phyloP scores from a whole-genome alignment of 2,113 vertebrate genomes.

The Sylvicapra grimmia region DNA sequence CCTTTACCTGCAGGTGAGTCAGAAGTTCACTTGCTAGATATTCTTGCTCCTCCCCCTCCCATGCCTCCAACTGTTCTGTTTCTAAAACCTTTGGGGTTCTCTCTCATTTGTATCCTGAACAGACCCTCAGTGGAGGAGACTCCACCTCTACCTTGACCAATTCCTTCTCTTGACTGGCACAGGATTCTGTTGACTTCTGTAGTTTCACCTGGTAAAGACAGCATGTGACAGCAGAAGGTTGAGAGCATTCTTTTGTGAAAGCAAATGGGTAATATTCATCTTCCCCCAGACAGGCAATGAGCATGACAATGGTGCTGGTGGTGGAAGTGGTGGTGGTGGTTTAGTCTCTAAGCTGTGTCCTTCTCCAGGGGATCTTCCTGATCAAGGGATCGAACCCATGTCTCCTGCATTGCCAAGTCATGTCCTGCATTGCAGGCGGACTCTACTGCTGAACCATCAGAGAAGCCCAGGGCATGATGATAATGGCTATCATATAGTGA shows the following conservation, averaged over 20 bases:
- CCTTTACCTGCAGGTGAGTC: not conserved
- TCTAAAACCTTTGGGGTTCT: not conserved
- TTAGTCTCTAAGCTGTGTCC: not conserved
- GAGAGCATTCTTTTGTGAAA: not conserved
- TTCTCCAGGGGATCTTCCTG: not conserved
- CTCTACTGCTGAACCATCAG: not conserved
- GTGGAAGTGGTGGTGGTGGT: not conserved
- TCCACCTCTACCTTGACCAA: constrained; percentile 35
- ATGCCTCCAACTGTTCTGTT: not conserved
- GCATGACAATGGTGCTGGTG: not conserved
- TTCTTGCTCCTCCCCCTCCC: not conserved
- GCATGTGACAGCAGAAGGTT: not conserved
- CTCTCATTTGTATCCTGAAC: not conserved
- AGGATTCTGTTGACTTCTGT: constrained; percentile 17
- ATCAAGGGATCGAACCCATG: not conserved
- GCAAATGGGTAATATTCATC: not conserved
- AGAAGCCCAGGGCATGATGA: not conserved
- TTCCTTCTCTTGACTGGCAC: constrained; percentile 40
- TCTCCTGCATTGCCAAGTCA: not conserved
- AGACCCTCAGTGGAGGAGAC: not conserved
- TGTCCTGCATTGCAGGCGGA: not conserved
- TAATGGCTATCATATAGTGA: not conserved
- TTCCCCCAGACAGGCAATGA: not conserved
- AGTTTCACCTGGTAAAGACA: constrained; percentile 38
- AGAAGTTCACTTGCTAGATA: not conserved